phyloP scores from a whole-genome alignment of 2,888 invertebrate species.

The Cheilosia grossa region DNA sequence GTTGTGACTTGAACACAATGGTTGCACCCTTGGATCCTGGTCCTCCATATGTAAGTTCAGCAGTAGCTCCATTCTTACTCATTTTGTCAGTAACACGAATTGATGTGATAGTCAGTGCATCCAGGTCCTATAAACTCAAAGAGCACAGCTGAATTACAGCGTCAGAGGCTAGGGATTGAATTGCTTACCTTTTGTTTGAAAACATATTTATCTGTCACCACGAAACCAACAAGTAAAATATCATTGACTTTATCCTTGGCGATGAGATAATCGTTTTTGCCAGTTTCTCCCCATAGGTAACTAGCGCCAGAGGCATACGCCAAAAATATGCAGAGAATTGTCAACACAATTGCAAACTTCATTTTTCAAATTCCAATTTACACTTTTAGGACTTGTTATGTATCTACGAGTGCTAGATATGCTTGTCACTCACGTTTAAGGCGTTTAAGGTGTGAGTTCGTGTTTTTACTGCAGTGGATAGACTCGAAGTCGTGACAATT shows the following conservation, averaged over 20 bases:
- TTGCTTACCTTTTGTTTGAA: slow-evolving; percentile 77
- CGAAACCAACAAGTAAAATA: slow-evolving; percentile 77
- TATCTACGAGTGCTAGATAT: neutral
- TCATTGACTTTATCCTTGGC: slow-evolving; percentile 78
- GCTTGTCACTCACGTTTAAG: slow-evolving; percentile 15
- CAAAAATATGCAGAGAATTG: slow-evolving; percentile 52
- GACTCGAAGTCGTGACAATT: slow-evolving; percentile 14
- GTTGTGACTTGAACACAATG: slow-evolving; percentile 83
- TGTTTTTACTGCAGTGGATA: slow-evolving; percentile 3
- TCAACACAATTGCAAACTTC: slow-evolving; percentile 45
- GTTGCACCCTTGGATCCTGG: slow-evolving; percentile 82
- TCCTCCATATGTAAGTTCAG: slow-evolving; percentile 82
- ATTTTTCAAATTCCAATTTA: slow-evolving; percentile 24
- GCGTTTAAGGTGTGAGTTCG: slow-evolving; percentile 9
- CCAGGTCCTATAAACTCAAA: slow-evolving; percentile 19
- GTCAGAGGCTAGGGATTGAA: neutral
- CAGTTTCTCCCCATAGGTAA: slow-evolving; percentile 78
- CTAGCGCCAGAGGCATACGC: slow-evolving; percentile 76
- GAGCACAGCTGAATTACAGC: neutral
- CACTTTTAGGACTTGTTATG: slow-evolving; percentile 1
- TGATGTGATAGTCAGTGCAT: slow-evolving; percentile 64
- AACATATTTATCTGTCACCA: slow-evolving; percentile 76
- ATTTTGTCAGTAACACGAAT: slow-evolving; percentile 74
- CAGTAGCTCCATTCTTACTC: slow-evolving; percentile 81
- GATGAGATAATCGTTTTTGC: slow-evolving; percentile 76